A percentile compares a stretch with the other conserved stretches of the same genome.
These are phyloP conservation scores for Tapirus terrestris DNA, from an alignment of 2,113 vertebrate genomes.

Conservation along the genomic window DNA sequence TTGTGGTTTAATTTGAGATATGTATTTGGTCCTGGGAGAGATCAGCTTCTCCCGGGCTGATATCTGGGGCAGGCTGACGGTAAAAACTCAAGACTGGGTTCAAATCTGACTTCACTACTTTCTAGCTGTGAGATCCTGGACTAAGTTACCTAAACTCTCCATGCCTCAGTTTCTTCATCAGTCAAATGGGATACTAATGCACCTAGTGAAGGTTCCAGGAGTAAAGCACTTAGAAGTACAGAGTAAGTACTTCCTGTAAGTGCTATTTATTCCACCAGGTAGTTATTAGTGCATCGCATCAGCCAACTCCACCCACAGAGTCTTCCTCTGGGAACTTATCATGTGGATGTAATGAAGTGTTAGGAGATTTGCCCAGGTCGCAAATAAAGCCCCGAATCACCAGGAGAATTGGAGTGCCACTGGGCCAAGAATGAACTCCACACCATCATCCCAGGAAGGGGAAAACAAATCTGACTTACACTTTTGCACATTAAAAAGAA, in stretches of 20 bases:
- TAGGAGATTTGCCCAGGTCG: neutral
- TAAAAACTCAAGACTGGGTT: neutral
- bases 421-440: neutral
- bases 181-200: neutral
- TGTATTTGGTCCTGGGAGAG: neutral
- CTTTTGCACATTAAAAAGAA: neutral
- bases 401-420: neutral
- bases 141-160: neutral
- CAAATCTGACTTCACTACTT: neutral
- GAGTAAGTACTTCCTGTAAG: neutral
- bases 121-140: neutral
- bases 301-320: neutral
- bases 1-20: constrained; percentile 1
- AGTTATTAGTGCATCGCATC: neutral
- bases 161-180: neutral
- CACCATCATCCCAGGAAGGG: neutral
- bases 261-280: neutral
- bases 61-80: neutral
- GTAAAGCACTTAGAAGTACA: neutral
- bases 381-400: neutral
- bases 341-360: constrained; percentile 9
- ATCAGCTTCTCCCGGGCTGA: neutral
- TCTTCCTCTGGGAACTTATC: neutral
- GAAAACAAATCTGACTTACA: neutral
- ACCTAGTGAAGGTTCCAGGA: neutral